phyloP scores from a whole-genome alignment of 2,113 vertebrate genomes.

The Amphilophus citrinellus region DNA sequence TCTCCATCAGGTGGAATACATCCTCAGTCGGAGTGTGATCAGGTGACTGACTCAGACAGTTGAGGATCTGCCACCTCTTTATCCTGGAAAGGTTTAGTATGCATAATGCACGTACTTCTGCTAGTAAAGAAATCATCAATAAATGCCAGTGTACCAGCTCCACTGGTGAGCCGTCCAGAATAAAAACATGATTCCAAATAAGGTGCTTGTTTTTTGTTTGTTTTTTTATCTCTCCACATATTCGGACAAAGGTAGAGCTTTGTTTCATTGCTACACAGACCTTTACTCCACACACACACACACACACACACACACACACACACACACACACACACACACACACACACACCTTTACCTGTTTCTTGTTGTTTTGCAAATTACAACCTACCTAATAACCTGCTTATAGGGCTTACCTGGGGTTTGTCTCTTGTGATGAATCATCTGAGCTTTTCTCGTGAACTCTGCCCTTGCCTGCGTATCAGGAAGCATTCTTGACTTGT shows the following conservation, averaged over 20 bases:
- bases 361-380: background rate
- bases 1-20: background rate
- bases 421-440: background rate
- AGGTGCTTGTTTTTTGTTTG: background rate
- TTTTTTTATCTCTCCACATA: background rate
- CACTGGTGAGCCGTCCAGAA: background rate
- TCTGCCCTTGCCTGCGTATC: background rate
- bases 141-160: background rate
- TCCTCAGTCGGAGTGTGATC: background rate
- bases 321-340: too few relatives aligned
- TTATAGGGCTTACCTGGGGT: background rate
- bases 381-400: background rate
- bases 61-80: background rate
- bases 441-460: background rate
- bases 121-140: background rate
- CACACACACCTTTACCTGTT: background rate
- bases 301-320: background rate
- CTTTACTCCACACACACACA: background rate
- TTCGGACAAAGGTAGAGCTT: background rate
- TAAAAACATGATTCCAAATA: too few relatives aligned
- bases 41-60: background rate
- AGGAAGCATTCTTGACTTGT: constrained; percentile 7
- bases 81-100: too few relatives aligned
- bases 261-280: background rate
- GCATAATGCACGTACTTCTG: background rate